Base-by-base conservation (phyloP, 2,113 vertebrate genomes). In the Dascyllus trimaculatus region DNA sequence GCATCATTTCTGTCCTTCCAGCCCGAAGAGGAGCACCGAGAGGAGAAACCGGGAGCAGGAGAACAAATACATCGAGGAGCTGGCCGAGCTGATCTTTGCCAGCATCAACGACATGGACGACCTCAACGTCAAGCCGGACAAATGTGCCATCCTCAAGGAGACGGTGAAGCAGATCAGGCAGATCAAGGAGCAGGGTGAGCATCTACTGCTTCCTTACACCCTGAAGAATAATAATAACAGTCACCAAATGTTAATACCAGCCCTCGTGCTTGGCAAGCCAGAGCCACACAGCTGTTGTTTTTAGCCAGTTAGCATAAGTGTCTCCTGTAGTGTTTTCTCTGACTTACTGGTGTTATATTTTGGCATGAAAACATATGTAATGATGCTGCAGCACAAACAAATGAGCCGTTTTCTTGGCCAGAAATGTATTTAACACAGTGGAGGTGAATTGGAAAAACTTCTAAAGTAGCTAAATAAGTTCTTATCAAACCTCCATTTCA, bases 141-240 rank as follows among this genome's bases (percentile, higher is more conserved):
- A 99, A 96, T 99, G 97, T 94, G 98, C 97, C 94, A 98, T 99
- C 92, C 95, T 99, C 86, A 99, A 98, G 91, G 98, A 99, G 96
- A 99, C 98, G 93, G 97, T 99, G 95, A 98, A 97, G 93, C 97
- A 98, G 95, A 99, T 99, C 93, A 95, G 98, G 86, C 98, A 98
- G 94, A 99, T 99, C 93, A 99, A 99, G 95, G 98, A 99, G 93
- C 98, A 98, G 94, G 98, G 98, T 99, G 96, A 95, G 95, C 67
- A 22, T 63, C 38, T n/a, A 7, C 2, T n/a, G 18, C 17, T 15
- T 35, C 35, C n/a, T n/a, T n/a, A n/a, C n/a, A 35, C 35, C 4
- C 4, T 35, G 9, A 35, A 35, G 4, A 22, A 17, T 24, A 13
- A 40, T n/a, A 29, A 21, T 3, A 13, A 15, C 8, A 15, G 14